Evolutionary conservation across 2,888 invertebrate species (phyloP).

Genomic region (Oeneis ivallda): DNA sequence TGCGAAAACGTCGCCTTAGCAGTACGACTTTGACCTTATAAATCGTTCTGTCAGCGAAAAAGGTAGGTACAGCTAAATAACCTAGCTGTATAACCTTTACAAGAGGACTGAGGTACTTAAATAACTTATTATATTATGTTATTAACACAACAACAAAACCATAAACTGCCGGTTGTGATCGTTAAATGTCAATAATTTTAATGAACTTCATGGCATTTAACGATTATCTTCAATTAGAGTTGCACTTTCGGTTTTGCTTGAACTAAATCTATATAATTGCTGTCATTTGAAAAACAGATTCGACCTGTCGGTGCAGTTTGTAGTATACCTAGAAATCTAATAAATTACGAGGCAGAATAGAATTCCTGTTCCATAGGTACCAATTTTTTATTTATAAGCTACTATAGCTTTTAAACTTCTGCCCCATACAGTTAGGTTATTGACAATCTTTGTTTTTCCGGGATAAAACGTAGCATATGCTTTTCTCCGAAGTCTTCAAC

Average conservation of each 20-base stretch:
- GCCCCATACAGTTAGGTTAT: too few species aligned
- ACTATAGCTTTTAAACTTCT: too few species aligned
- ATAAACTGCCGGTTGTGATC: constrained; percentile 17
- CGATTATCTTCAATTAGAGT: constrained; percentile 30
- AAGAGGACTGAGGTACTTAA: background rate
- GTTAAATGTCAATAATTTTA: constrained; percentile 31
- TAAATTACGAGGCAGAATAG: too few species aligned
- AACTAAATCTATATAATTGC: constrained; percentile 17
- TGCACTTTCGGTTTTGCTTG: constrained; percentile 12
- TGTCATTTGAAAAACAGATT: constrained; percentile 12
- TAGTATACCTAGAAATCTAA: too few species aligned
- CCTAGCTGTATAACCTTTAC: background rate
- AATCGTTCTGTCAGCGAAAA: background rate
- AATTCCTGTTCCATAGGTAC: too few species aligned
- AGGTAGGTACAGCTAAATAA: background rate
- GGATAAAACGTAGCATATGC: too few species aligned
- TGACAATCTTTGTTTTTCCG: too few species aligned
- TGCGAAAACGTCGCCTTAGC: too few species aligned
- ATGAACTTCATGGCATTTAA: constrained; percentile 36
- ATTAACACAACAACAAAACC: constrained; percentile 18
- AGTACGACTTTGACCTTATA: background rate
- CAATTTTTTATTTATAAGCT: too few species aligned
- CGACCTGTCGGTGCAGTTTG: background rate
- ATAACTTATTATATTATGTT: constrained; percentile 16
- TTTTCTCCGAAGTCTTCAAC: too few species aligned